Conservation (phyloP, 35 echinoderm and acorn worm species). For the Acanthaster planci region DNA sequence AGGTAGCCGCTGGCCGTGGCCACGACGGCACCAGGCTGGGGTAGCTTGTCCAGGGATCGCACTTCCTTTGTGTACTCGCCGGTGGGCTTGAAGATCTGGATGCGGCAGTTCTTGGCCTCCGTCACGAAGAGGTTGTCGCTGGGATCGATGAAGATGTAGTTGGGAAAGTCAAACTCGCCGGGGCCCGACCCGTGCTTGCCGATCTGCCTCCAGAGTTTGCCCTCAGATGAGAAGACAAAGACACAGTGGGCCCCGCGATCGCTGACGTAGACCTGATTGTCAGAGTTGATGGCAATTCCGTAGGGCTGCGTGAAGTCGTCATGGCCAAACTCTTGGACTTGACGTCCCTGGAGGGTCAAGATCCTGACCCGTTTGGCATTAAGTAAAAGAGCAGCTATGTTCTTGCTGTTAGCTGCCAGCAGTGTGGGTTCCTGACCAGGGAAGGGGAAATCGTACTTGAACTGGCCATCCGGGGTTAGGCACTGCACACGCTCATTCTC, state of each 20-base stretch:
- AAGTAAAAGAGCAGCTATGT: conserved; percentile 59
- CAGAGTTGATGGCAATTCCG: conserved; percentile 67
- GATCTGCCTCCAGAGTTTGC: conserved; percentile 49
- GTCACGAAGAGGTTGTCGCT: conserved; percentile 72
- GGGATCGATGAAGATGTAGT: conserved; percentile 66
- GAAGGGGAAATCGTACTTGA: conserved; percentile 51
- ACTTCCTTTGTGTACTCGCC: conserved; percentile 69
- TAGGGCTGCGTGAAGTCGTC: conserved; percentile 58
- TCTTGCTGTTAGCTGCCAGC: conserved; percentile 40
- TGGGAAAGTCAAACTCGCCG: conserved; percentile 73
- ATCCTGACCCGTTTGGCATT: conserved; percentile 41
- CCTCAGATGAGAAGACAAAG: conserved; percentile 52
- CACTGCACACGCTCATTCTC: conserved; percentile 72
- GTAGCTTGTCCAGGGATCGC: conserved; percentile 72
- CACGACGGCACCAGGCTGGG: conserved; percentile 71
- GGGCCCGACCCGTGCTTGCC: conserved; percentile 67
- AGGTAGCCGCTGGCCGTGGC: conserved; percentile 68
- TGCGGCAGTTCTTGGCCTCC: conserved; percentile 65
- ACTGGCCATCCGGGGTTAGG: conserved; percentile 59
- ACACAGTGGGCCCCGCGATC: conserved; percentile 55
- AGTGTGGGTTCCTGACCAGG: conserved; percentile 67
- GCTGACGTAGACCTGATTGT: conserved; percentile 57
- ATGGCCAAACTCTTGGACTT: conserved; percentile 40
- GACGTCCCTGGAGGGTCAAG: conserved; percentile 55
- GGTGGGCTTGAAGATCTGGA: conserved; percentile 63